These are phyloP conservation scores for Gadopsis bispinosus DNA, from an alignment of 2,797 vertebrate genomes.

Conservation along the genomic window DNA sequence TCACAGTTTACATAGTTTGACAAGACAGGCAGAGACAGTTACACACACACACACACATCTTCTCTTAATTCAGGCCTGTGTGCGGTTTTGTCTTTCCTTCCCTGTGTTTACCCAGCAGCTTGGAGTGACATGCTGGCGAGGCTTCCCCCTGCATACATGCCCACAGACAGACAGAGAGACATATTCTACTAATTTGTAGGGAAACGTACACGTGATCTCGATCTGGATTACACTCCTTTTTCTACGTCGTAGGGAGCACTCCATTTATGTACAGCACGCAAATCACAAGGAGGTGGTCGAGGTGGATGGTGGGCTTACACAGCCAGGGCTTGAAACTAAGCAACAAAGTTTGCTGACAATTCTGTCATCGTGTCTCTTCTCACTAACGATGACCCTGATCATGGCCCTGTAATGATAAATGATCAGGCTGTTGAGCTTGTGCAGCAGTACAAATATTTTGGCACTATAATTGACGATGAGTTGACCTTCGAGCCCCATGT, in stretches of 20 bases:
- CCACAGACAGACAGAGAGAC: not conserved
- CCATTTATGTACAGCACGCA: not conserved
- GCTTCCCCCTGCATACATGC: not conserved
- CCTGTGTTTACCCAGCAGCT: constrained; percentile 73
- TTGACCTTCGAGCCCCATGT: no score
- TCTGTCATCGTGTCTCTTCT: no score
- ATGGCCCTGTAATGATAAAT: no score
- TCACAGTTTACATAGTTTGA: constrained; percentile 73
- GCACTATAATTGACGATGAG: no score
- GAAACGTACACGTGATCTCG: not conserved
- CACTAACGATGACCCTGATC: no score
- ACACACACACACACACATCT: constrained; percentile 26
- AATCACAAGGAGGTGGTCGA: not conserved
- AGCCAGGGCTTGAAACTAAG: not conserved
- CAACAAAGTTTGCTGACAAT: no score
- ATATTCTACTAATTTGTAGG: not conserved
- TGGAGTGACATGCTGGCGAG: constrained; percentile 22
- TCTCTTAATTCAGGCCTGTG: constrained; percentile 46
- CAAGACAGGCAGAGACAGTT: constrained; percentile 50
- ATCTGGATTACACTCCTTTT: not conserved
- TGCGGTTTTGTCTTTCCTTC: constrained; percentile 71
- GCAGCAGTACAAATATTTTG: no score
- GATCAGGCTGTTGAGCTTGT: no score
- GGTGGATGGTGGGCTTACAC: not conserved
- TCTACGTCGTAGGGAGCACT: not conserved